Conservation (phyloP, 2,888 invertebrate species). For the Thecocarcelia acutangulata region DNA sequence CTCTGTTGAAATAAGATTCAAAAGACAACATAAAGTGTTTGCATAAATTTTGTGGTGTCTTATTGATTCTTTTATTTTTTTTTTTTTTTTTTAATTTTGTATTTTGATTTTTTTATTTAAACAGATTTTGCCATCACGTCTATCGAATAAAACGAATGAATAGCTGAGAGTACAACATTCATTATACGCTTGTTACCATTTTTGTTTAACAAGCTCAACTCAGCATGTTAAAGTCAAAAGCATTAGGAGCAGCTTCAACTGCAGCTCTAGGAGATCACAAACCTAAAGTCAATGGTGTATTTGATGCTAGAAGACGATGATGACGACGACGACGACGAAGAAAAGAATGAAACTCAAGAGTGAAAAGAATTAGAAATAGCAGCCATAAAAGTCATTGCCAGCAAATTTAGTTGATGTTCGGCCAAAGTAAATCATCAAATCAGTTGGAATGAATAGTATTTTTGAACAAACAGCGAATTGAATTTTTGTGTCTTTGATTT, state of each 20-base stretch:
- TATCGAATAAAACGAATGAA: conserved; percentile 40
- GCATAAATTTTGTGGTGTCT: conserved; percentile 54
- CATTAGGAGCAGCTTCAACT: conserved; percentile 46
- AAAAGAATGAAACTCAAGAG: background rate
- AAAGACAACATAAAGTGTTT: conserved; percentile 38
- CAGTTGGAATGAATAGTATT: conserved; percentile 50
- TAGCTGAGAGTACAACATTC: conserved; percentile 46
- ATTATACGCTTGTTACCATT: conserved; percentile 63
- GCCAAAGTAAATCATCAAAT: conserved; percentile 59
- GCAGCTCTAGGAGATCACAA: conserved; percentile 29
- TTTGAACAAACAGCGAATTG: conserved; percentile 24
- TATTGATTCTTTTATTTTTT: conserved; percentile 28
- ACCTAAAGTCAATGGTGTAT: conserved; percentile 1
- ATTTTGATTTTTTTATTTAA: conserved; percentile 28
- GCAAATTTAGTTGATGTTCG: conserved; percentile 57
- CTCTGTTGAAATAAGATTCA: conserved; percentile 18
- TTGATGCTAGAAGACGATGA: background rate
- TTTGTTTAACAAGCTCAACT: conserved; percentile 59
- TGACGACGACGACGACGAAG: background rate
- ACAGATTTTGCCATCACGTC: conserved; percentile 38
- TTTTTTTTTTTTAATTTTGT: conserved; percentile 12
- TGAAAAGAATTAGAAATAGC: conserved; percentile 19
- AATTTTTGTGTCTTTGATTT: conserved; percentile 32
- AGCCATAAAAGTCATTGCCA: conserved; percentile 51
- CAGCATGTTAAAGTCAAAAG: conserved; percentile 56